These are phyloP conservation scores for Petromus typicus DNA, from an alignment of 2,113 vertebrate species.

Conservation along the genomic window DNA sequence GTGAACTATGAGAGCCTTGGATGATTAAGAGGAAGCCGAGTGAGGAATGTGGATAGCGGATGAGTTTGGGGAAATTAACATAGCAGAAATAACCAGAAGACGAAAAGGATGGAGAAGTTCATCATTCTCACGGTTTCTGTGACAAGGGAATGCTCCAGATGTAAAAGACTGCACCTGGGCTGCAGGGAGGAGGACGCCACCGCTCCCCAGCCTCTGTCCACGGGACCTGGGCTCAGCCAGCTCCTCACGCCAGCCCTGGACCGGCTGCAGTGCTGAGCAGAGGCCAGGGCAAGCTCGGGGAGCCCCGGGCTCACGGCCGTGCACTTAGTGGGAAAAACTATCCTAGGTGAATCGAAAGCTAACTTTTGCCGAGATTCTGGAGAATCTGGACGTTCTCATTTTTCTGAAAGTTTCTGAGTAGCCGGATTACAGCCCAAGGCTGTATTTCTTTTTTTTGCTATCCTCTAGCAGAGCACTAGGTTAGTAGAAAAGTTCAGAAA, in stretches of 20 bases:
- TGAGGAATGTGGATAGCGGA: neutral
- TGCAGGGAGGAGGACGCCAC: too few relatives aligned
- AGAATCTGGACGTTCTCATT: neutral
- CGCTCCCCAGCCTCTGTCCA: too few relatives aligned
- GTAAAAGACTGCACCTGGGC: accelerated
- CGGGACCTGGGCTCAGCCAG: accelerated
- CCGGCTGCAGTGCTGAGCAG: neutral
- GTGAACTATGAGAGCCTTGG: neutral
- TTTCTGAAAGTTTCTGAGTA: constrained; percentile 29
- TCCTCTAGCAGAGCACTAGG: neutral
- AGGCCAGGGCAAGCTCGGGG: neutral
- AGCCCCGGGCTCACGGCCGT: neutral
- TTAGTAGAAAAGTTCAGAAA: constrained; percentile 36
- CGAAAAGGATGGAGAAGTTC: neutral
- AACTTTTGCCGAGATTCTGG: constrained; percentile 19
- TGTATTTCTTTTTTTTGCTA: neutral
- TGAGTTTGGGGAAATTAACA: neutral
- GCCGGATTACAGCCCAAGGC: neutral
- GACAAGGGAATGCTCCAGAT: neutral
- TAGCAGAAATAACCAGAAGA: constrained; percentile 28
- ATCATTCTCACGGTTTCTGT: neutral
- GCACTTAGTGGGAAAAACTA: constrained; percentile 21
- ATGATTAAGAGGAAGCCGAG: neutral
- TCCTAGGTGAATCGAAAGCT: constrained; percentile 50
- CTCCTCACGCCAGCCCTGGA: neutral